phyloP scores from a whole-genome alignment of 2,113 vertebrate genomes.

The Poeciliopsis turrubarensis region DNA sequence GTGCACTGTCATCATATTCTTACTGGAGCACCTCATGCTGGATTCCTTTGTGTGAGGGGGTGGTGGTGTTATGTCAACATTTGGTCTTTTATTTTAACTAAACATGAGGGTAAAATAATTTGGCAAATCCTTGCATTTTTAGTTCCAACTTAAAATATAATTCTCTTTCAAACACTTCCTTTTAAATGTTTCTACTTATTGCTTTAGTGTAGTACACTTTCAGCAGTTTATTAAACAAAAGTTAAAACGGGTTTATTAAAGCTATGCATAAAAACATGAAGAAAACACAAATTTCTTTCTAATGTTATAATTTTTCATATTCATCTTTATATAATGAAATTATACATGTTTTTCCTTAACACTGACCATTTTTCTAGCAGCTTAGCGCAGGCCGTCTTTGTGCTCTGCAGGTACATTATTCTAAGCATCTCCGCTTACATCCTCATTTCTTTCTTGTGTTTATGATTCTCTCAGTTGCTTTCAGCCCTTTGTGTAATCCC shows the following conservation, averaged over 20 bases:
- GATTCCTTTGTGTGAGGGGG: neutral
- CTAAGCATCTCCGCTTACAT: neutral
- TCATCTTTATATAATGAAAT: neutral
- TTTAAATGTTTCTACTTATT: neutral
- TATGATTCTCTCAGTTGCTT: constrained; percentile 1
- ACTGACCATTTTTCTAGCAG: neutral
- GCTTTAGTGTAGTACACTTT: neutral
- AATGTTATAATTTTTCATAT: neutral
- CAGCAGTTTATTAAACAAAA: neutral
- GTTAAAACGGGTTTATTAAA: neutral
- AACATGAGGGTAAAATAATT: neutral
- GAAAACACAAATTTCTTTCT: neutral
- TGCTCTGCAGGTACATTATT: neutral
- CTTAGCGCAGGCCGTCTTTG: too few species aligned
- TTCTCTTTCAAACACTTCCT: neutral
- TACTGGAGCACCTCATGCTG: neutral
- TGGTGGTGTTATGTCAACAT: neutral
- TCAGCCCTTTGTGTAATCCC: constrained; percentile 5
- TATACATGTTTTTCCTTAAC: neutral
- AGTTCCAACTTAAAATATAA: neutral
- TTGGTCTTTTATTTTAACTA: neutral
- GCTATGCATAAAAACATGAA: neutral
- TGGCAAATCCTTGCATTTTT: neutral
- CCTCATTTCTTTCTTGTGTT: neutral
- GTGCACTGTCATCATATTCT: constrained; percentile 10